Conservation (phyloP, 2,888 invertebrate genomes). For the Drosophila demipolita region DNA sequence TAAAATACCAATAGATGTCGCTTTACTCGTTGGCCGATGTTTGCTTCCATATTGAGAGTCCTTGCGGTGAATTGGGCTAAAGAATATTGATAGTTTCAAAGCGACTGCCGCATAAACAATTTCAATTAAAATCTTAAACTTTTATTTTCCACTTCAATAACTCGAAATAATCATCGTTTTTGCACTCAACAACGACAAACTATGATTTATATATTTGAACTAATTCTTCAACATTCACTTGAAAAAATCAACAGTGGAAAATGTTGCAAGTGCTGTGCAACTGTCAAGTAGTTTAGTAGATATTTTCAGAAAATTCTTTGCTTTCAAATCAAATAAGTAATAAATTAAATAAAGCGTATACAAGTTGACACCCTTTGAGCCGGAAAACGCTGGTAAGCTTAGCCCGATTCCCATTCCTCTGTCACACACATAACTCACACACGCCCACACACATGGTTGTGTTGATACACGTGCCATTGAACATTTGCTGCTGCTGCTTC, state of each 20-base stretch:
- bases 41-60: background rate
- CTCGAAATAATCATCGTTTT: background rate
- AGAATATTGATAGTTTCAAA: background rate
- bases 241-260: constrained; percentile 11
- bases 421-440: constrained; percentile 4
- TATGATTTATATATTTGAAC: constrained; percentile 2
- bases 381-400: constrained; percentile 46
- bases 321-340: constrained; percentile 63
- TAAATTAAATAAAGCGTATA: constrained; percentile 72
- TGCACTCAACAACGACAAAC: constrained; percentile 11
- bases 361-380: constrained; percentile 72
- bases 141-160: constrained; percentile 2
- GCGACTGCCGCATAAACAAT: background rate
- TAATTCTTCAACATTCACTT: constrained; percentile 12
- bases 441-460: constrained; percentile 23
- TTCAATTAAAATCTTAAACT: background rate
- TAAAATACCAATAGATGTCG: constrained; percentile 13
- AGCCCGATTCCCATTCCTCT: constrained; percentile 16
- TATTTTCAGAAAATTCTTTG: constrained; percentile 45
- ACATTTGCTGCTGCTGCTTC: constrained; percentile 21
- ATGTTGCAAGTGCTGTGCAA: constrained; percentile 14
- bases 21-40: background rate
- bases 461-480: constrained; percentile 60
- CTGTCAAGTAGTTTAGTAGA: constrained; percentile 29
- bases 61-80: background rate